Evolutionary conservation across 2,888 invertebrate genomes (phyloP).

Genomic region (Alviniconcha strummeri): DNA sequence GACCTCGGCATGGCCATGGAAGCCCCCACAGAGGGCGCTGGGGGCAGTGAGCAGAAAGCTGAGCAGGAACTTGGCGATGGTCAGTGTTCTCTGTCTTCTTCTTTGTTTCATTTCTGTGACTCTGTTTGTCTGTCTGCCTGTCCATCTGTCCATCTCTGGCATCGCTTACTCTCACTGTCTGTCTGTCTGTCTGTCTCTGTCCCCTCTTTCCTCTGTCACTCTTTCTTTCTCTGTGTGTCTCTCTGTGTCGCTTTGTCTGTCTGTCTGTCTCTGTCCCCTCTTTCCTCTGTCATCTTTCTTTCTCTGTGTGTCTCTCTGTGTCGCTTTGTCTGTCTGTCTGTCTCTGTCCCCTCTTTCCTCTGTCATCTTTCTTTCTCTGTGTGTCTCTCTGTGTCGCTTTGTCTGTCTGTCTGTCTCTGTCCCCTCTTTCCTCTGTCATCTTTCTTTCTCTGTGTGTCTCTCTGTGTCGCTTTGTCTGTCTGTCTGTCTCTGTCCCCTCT

Average conservation of each 20-base stretch:
- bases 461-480: background rate
- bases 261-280: too few species aligned
- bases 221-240: background rate
- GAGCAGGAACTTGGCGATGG: constrained; percentile 36
- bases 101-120: background rate
- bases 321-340: too few species aligned
- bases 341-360: too few species aligned
- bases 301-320: too few species aligned
- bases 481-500: too few species aligned
- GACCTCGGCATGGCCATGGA: constrained; percentile 26
- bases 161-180: background rate
- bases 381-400: background rate
- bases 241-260: background rate
- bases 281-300: too few species aligned
- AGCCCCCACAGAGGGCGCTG: constrained; percentile 12
- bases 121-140: background rate
- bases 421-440: too few species aligned
- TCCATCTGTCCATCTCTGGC: background rate
- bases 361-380: too few species aligned
- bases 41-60: constrained; percentile 30
- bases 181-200: too few species aligned
- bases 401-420: too few species aligned
- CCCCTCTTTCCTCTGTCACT: too few species aligned
- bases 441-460: background rate
- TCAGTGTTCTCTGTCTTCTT: background rate